phyloP scores from a whole-genome alignment of 2,113 vertebrate species.

The Salvelinus alpinus region DNA sequence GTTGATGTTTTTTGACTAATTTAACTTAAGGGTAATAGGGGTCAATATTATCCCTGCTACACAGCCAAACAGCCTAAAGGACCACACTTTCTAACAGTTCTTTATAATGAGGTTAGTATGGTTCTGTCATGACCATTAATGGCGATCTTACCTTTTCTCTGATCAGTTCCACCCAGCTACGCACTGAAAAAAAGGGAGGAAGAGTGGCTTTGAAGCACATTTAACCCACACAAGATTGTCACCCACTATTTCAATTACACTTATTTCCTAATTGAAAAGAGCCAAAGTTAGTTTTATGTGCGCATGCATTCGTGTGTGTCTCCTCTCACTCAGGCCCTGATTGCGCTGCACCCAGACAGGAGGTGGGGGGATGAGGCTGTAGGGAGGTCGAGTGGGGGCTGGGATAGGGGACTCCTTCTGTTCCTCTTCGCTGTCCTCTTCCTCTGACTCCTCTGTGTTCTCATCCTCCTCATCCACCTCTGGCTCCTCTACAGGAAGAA shows the following conservation, averaged over 20 bases:
- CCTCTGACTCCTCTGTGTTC: conserved; percentile 82
- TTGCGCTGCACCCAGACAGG: conserved; percentile 92
- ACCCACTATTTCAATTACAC: background rate
- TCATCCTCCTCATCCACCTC: conserved; percentile 89
- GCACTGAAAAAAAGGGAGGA: conserved; percentile 81
- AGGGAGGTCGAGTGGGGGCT: conserved; percentile 76
- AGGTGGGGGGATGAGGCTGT: conserved; percentile 83
- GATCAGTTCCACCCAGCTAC: conserved; percentile 96
- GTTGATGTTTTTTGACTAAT: no score
- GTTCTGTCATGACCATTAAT: no score
- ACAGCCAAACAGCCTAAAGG: no score
- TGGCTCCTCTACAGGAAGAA: conserved; percentile 65
- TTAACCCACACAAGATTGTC: background rate
- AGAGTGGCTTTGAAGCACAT: conserved; percentile 21
- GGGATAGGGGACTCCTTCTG: conserved; percentile 74
- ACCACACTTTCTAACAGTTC: no score
- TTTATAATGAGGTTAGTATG: no score
- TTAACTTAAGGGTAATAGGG: no score
- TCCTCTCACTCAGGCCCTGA: conserved; percentile 88
- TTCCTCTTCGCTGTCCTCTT: conserved; percentile 83
- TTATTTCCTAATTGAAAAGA: no score
- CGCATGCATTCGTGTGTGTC: background rate
- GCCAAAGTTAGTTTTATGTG: no score
- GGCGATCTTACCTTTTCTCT: conserved; percentile 88
- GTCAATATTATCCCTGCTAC: no score